phyloP scores from a whole-genome alignment of 2,113 vertebrate genomes.

The Sinocyclocheilus anshuiensis region DNA sequence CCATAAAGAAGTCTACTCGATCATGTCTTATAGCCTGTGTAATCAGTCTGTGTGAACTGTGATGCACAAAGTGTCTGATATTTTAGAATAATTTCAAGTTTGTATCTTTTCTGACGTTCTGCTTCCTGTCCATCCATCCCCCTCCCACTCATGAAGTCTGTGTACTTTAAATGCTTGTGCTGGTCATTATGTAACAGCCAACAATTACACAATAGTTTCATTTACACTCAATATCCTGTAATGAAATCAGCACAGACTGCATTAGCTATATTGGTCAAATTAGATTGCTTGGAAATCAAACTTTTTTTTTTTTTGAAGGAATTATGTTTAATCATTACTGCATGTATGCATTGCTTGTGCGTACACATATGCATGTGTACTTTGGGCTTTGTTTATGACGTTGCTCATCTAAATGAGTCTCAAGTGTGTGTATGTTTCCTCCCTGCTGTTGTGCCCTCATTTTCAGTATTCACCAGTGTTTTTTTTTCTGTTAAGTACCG shows the following conservation, averaged over 20 bases:
- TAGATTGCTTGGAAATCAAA: background rate
- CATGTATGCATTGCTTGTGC: background rate
- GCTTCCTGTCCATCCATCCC: background rate
- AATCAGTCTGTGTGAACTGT: background rate
- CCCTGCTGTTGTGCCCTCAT: slow-evolving; percentile 11
- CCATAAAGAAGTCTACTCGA: background rate
- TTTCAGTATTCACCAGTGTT: background rate
- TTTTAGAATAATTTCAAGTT: background rate
- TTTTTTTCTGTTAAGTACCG: slow-evolving; percentile 1
- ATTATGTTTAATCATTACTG: background rate
- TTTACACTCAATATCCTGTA: slow-evolving; percentile 50
- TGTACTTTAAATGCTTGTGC: slow-evolving; percentile 61
- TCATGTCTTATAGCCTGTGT: background rate
- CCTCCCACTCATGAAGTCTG: slow-evolving; percentile 43
- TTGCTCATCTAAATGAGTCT: slow-evolving; percentile 33
- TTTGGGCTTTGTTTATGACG: background rate
- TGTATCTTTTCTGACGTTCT: background rate
- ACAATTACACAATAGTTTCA: slow-evolving; percentile 70
- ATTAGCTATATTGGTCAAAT: background rate
- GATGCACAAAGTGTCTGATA: background rate
- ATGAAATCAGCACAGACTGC: background rate
- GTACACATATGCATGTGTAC: too few species aligned
- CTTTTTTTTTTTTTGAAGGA: background rate
- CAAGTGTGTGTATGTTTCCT: slow-evolving; percentile 13
- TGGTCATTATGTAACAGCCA: slow-evolving; percentile 64